Evolutionary conservation across 2,888 invertebrate species (phyloP), one percentile per base, ranked within the genome.

Genomic region (Drosophila leonis): DNA sequence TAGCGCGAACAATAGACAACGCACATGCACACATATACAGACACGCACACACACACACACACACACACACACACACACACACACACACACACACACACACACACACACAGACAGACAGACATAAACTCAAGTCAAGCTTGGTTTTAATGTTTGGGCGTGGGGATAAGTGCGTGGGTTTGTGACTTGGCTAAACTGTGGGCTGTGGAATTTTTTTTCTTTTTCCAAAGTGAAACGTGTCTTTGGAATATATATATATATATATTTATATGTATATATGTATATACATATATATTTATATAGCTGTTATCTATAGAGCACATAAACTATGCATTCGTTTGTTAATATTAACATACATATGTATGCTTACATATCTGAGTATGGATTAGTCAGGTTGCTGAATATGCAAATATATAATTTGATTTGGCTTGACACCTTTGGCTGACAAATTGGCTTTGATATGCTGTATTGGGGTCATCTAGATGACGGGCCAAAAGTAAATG

Each of bases 321-420:
- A 24, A 44, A 27, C 46, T n/a, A 46, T 46, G 20, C 31, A n/a
- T 15, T 37, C 12, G 31, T 61, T 52, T 29, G 20, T 18, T 20
- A 35, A 29, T 15, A 15, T 33, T 29, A 12, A 12, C 8, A 37
- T 12, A 12, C 8, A 37, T 12, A 29, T 29, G n/a, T 1, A 35
- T 60, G 39, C 39, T 20, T 13, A 27, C 12, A 15, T 35, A 18
- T 54, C 46, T 27, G 46, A 15, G 24, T 9, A 27, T n/a, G 48
- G n/a, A 42, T 42, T 24, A 31, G 29, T 44, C 24, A 31, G 42
- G 10, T 54, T 31, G 46, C 42, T 44, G 24, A 20, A 63, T 75
- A 77, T 77, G 68, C 51, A 70, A 72, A 49, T 49, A 75, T 72
- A 60, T 75, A n/a, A 44, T 64, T 59, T 65, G 44, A 72, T 54